Evolutionary conservation across 2,888 invertebrate species (phyloP).

Genomic region (Drosophila bunnanda): DNA sequence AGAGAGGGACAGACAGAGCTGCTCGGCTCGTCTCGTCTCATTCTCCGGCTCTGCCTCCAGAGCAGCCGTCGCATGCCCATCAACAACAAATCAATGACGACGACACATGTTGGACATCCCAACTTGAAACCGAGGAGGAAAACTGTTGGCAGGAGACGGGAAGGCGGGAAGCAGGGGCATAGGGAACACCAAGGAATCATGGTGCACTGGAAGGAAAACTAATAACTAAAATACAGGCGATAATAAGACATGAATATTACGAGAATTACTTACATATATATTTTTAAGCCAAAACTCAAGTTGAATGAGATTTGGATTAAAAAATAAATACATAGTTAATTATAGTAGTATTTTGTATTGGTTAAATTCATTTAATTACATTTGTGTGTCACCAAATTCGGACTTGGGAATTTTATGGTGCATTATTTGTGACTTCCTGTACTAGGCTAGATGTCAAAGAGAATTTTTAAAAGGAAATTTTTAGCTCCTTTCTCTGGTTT

Average conservation of each 20-base stretch:
- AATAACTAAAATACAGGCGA: background rate
- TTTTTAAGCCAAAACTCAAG: too few relatives aligned
- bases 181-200: conserved; percentile 33
- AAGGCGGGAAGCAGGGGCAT: conserved; percentile 1
- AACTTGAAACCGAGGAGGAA: conserved; percentile 43
- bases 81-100: conserved; percentile 80
- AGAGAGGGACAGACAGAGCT: conserved; percentile 48
- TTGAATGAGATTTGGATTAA: background rate
- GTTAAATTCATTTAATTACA: background rate
- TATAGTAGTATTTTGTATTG: background rate
- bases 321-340: background rate
- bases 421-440: too few relatives aligned
- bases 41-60: conserved; percentile 19
- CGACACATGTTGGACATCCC: conserved; percentile 80
- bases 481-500: background rate
- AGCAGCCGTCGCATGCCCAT: conserved; percentile 63
- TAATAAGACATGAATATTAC: background rate
- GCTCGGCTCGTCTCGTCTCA: conserved; percentile 5
- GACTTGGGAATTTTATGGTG: background rate
- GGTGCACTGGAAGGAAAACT: conserved; percentile 16
- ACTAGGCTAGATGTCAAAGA: too few relatives aligned
- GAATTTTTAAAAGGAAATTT: too few relatives aligned
- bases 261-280: too few relatives aligned
- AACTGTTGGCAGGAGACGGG: conserved; percentile 19
- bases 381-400: background rate